These are phyloP conservation scores for Laothoe populi DNA, from an alignment of 2,888 invertebrate species.

Conservation along the genomic window DNA sequence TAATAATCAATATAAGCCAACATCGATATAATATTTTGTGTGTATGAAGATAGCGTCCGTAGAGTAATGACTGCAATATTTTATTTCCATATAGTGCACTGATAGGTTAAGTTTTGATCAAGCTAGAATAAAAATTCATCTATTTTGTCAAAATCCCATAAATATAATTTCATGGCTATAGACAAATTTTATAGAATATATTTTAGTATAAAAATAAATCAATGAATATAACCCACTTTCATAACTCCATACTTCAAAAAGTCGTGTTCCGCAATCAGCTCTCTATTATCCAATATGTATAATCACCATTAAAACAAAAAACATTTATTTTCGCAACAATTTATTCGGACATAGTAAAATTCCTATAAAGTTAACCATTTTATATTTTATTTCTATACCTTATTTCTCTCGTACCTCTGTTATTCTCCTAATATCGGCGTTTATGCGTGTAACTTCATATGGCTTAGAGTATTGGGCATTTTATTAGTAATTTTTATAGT, in stretches of 20 bases:
- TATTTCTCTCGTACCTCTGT: background rate
- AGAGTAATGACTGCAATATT: too few relatives aligned
- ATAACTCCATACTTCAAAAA: background rate
- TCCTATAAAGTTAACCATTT: conserved; percentile 32
- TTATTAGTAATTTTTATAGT: background rate
- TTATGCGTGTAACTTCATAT: conserved; percentile 3
- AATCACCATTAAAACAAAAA: conserved; percentile 25
- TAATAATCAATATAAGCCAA: too few relatives aligned
- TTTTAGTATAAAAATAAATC: too few relatives aligned
- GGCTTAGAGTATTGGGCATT: background rate
- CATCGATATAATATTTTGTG: too few relatives aligned
- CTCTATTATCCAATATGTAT: background rate
- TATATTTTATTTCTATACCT: background rate
- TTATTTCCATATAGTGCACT: too few relatives aligned
- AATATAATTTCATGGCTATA: background rate
- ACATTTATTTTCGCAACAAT: conserved; percentile 54
- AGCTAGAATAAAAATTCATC: too few relatives aligned
- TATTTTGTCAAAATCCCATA: too few relatives aligned
- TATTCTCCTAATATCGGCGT: too few relatives aligned
- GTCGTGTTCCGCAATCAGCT: background rate
- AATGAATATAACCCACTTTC: background rate
- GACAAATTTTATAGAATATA: too few relatives aligned
- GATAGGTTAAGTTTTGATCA: too few relatives aligned
- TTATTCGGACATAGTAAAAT: conserved; percentile 56
- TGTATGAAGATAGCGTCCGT: too few relatives aligned